A percentile compares a stretch with the other conserved stretches of the same genome.
Conservation (phyloP, 1,140 invertebrate species). For the Macrotrachela quadricornifera region DNA sequence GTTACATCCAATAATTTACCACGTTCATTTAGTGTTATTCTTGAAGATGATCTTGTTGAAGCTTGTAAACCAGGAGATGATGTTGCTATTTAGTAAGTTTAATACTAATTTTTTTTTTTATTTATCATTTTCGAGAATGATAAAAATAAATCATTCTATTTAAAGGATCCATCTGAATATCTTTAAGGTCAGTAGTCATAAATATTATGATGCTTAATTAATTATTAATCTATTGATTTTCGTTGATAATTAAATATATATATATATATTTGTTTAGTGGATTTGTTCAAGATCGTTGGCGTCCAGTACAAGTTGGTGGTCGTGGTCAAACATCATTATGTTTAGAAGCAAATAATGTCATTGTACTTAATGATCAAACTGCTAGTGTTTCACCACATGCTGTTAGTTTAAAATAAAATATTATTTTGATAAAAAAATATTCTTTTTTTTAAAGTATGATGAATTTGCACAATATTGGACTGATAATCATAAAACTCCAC, state of each 20-base stretch:
- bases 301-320: conserved; percentile 19
- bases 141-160: not conserved
- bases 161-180: not conserved
- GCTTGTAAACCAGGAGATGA: conserved; percentile 66
- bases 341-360: conserved; percentile 48
- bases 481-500: conserved; percentile 37
- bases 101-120: not conserved
- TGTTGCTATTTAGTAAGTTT: conserved; percentile 50
- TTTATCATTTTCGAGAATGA: not conserved
- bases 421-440: not conserved
- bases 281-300: conserved; percentile 49
- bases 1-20: conserved; percentile 48
- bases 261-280: conserved; percentile 38
- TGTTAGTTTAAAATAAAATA: not conserved
- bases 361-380: conserved; percentile 43
- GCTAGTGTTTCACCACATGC: conserved; percentile 27
- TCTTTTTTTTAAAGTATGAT: conserved; percentile 29
- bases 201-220: not conserved
- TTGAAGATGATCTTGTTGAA: conserved; percentile 63
- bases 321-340: conserved; percentile 46
- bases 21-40: conserved; percentile 16
- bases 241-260: no score
- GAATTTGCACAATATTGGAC: conserved; percentile 55
- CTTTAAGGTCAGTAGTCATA: not conserved
- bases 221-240: not conserved